A percentile compares a stretch with the other conserved stretches of the same genome.
phyloP scores from a whole-genome alignment of 1,140 invertebrate species.

The Apocrypta bakeri region DNA sequence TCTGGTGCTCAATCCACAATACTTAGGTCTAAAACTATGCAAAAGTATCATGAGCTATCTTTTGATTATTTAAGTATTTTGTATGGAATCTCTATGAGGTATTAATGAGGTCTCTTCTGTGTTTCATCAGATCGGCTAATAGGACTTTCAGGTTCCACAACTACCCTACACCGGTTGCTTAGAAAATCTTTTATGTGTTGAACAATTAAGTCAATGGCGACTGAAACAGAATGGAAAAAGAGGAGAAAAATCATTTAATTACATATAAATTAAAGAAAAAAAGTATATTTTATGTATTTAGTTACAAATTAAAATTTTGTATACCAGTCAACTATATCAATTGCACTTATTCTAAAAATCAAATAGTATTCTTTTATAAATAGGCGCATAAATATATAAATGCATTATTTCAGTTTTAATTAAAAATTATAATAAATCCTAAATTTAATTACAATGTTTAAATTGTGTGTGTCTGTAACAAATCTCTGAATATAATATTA shows the following conservation, averaged over 20 bases:
- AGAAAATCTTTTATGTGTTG: constrained; percentile 92
- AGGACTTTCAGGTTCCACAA: constrained; percentile 64
- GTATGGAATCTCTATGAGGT: constrained; percentile 30
- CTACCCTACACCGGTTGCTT: constrained; percentile 74
- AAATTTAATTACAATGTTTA: constrained; percentile 16
- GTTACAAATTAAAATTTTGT: constrained; percentile 24
- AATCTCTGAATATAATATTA: constrained; percentile 44
- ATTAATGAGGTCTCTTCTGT: constrained; percentile 69
- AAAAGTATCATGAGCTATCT: background rate
- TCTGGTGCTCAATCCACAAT: constrained; percentile 26
- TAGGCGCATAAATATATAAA: constrained; percentile 19
- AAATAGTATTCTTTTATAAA: constrained; percentile 23
- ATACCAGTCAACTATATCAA: background rate
- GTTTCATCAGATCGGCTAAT: constrained; percentile 61
- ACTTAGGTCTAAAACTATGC: constrained; percentile 10
- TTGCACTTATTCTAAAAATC: background rate
- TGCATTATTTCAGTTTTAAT: background rate
- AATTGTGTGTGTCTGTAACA: background rate
- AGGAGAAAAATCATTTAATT: constrained; percentile 42
- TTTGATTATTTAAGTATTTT: constrained; percentile 41
- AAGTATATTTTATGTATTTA: constrained; percentile 46
- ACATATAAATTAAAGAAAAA: constrained; percentile 7
- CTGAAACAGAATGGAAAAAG: constrained; percentile 75
- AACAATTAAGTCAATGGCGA: constrained; percentile 95
- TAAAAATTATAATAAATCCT: constrained; percentile 1